Evolutionary conservation across 1,140 invertebrate species (phyloP), one percentile per base, ranked within the genome.

Genomic region (Caenorhabditis tropicalis): DNA sequence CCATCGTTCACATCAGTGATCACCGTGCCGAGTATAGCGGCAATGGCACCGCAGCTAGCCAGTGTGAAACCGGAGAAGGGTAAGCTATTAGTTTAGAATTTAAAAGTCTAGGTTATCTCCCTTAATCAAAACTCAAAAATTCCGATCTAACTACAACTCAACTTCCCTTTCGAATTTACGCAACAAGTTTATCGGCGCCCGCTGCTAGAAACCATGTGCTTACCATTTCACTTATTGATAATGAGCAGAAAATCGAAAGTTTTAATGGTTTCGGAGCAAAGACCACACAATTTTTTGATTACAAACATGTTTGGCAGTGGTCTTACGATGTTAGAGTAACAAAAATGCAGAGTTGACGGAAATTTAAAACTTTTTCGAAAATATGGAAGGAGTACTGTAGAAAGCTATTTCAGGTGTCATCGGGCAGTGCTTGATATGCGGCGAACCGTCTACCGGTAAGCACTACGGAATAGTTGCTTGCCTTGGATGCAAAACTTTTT

Each of bases 391-490:
- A 6, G 5, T 12, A 12, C 12, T 5, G 39, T 43, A 12, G 39
- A 12, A 43, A 6, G 12, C 9, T 1, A 21, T 81, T 87, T 43
- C 86, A 87, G 86, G 79, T 10, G 58, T 85, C 3, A 87, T 87
- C 39, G 86, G 86, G 1, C 36, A 79, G 27, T 87, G 86, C 79
- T 31, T 87, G 36, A 87, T 87, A 58, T 87, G 86, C 29, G 86
- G 84, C 10, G 56, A 87, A 27, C 46, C 56, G 6, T 92, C 92
- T 0, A 92, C 92, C 21, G 92, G 92, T 15, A 91, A 92, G 24
- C 92, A 93, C 80, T 93, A 92, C 87, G 92, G 92, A 16, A 92
- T 93, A 2, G 88, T 92, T 46, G 92, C 92, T 2, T 92, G 92
- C 87, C 92, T 92, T 85, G 92, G 92, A n/a, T 92, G 92, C 84